A percentile compares a stretch with the other conserved stretches of the same genome.
Evolutionary conservation across 2,797 vertebrate species (phyloP).

Genomic region (Gambusia yucatana): DNA sequence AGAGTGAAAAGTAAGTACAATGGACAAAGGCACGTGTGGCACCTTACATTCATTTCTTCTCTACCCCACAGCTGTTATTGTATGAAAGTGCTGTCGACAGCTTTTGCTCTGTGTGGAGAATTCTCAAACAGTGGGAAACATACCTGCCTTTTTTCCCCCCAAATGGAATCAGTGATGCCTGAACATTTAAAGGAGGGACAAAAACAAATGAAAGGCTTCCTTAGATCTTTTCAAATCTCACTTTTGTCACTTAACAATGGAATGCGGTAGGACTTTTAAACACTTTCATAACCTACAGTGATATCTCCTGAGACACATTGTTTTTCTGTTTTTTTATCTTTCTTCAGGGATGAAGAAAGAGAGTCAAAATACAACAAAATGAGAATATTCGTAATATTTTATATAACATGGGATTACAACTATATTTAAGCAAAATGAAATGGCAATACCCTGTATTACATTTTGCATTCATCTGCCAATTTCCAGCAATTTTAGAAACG

Average conservation of each 20-base stretch:
- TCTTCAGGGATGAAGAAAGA: neutral
- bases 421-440: neutral
- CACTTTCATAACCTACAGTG: neutral
- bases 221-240: constrained; percentile 20
- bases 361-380: neutral
- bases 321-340: neutral
- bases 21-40: constrained; percentile 77
- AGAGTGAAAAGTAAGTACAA: constrained; percentile 72
- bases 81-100: constrained; percentile 82
- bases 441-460: neutral
- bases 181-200: constrained; percentile 32
- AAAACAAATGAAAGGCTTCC: constrained; percentile 5
- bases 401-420: neutral
- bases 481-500: neutral
- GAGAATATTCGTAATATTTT: neutral
- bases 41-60: constrained; percentile 75
- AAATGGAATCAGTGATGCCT: constrained; percentile 48
- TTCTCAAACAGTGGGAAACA: constrained; percentile 72
- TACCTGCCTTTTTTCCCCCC: constrained; percentile 47
- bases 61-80: constrained; percentile 78
- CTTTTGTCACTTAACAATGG: constrained; percentile 16
- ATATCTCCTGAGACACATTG: neutral
- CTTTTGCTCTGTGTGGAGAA: constrained; percentile 62
- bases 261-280: constrained; percentile 5
- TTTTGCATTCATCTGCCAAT: neutral